Base-by-base conservation (phyloP, 2,888 invertebrate genomes). In the Plebejus melissa region DNA sequence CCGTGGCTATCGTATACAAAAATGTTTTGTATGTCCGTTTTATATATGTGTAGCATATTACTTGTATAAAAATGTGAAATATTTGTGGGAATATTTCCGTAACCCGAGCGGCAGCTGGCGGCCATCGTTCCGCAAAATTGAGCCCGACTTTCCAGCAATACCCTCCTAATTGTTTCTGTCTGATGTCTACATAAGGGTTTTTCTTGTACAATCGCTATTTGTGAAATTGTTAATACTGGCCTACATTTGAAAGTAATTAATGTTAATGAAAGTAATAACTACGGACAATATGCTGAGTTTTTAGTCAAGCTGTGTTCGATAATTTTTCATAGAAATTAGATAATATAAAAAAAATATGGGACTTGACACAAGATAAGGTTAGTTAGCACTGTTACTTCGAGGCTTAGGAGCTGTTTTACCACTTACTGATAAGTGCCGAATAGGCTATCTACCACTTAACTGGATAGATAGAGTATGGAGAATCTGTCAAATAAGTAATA, bases 81-180 rank as follows among this genome's bases (percentile, higher is more conserved):
- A 72, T 72, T 54, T 32, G 13, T 13, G 50, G 28, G 72, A 54
- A 72, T 54, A 72, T 46, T 54, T 54, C 54, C 50, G 50, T 32
- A 54, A 50, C 50, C 11, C 71, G 1, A 16, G 71, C 36, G 54
- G 32, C 72, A 72, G 72, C 72, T 72, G 72, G 72, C 4, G 13
- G 7, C 72, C 72, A 72, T 71, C 4, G 50, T 16, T 54, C 72
- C 72, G 54, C 72, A 54, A 72, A 72, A 72, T 72, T 72, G 72
- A 72, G 54, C 72, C 50, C 32, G 54, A 72, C 72, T 54, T 72
- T 72, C 32, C 32, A 32, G 50, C 50, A 72, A 50, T 72, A 72
- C 50, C 16, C n/a, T 5, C 54, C 16, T 72, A 72, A 72, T 72
- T 72, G 32, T 72, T 72, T 72, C 16, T 50, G 13, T 32, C 32